Conservation (phyloP, 2,888 invertebrate species). For the Gasteruption jaculator region DNA sequence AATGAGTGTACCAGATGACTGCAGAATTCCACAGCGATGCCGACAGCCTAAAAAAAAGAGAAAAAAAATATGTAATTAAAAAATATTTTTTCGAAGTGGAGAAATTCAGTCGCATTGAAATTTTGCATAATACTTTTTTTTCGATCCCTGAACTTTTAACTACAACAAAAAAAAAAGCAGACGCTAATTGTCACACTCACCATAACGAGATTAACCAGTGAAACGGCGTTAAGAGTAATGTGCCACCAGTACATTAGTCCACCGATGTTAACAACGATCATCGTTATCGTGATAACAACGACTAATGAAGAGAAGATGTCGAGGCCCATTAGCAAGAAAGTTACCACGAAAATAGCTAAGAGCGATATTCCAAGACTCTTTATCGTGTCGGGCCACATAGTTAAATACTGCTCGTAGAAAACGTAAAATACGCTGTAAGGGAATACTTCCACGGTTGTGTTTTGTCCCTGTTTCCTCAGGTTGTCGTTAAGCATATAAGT, state of each 20-base stretch:
- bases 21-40: constrained; percentile 98
- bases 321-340: constrained; percentile 88
- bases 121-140: too few relatives aligned
- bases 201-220: constrained; percentile 94
- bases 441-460: constrained; percentile 65
- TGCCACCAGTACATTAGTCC: constrained; percentile 98
- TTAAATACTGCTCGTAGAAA: constrained; percentile 97
- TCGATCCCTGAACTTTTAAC: too few relatives aligned
- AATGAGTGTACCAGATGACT: constrained; percentile 95
- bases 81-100: background rate
- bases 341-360: constrained; percentile 89
- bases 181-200: constrained; percentile 51
- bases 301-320: constrained; percentile 88
- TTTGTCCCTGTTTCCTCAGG: constrained; percentile 53
- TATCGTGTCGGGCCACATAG: constrained; percentile 89
- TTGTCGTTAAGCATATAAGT: constrained; percentile 69
- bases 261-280: constrained; percentile 90
- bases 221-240: constrained; percentile 93
- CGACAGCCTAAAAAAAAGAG: constrained; percentile 71
- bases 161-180: background rate
- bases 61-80: constrained; percentile 1
- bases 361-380: constrained; percentile 85
- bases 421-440: constrained; percentile 96
- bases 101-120: constrained; percentile 1
- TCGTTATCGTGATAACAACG: constrained; percentile 83